phyloP scores from a whole-genome alignment of 2,797 vertebrate genomes.

The Delichon dasypus region DNA sequence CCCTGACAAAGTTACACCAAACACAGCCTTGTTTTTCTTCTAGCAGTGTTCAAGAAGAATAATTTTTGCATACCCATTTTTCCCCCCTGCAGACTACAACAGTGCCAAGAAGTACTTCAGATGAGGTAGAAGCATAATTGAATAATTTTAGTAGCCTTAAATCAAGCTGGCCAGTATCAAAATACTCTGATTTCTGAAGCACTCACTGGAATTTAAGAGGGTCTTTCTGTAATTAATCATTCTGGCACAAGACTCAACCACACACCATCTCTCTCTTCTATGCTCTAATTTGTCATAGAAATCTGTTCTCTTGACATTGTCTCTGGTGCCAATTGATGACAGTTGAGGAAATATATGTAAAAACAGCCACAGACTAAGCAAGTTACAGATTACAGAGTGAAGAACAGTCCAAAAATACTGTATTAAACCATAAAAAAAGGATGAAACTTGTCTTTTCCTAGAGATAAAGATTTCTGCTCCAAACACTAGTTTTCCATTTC shows the following conservation, averaged over 20 bases:
- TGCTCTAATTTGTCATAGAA: constrained; percentile 37
- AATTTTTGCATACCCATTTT: background rate
- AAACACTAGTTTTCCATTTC: background rate
- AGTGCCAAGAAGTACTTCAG: background rate
- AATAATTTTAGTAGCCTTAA: constrained; percentile 12
- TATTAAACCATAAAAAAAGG: constrained; percentile 14
- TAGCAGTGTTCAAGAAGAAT: background rate
- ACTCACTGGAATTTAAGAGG: constrained; percentile 5
- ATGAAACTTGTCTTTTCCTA: background rate
- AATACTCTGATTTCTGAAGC: constrained; percentile 16
- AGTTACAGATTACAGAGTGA: constrained; percentile 18
- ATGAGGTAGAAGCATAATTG: background rate
- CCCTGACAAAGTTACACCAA: background rate
- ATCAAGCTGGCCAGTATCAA: background rate
- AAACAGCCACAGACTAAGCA: constrained; percentile 28
- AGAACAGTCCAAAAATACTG: constrained; percentile 18
- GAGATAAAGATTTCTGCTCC: constrained; percentile 29
- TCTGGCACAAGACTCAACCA: background rate
- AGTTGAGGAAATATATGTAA: background rate
- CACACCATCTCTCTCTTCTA: background rate
- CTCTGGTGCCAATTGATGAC: constrained; percentile 30
- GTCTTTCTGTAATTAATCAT: constrained; percentile 40
- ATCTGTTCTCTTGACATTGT: constrained; percentile 19
- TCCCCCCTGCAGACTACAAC: background rate
- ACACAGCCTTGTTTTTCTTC: background rate